Percentiles rank a stretch among this genome's conserved stretches.
These are phyloP conservation scores for Tokudaia tokunoshimensis DNA, from an alignment of 2,797 vertebrate genomes.

Conservation along the genomic window DNA sequence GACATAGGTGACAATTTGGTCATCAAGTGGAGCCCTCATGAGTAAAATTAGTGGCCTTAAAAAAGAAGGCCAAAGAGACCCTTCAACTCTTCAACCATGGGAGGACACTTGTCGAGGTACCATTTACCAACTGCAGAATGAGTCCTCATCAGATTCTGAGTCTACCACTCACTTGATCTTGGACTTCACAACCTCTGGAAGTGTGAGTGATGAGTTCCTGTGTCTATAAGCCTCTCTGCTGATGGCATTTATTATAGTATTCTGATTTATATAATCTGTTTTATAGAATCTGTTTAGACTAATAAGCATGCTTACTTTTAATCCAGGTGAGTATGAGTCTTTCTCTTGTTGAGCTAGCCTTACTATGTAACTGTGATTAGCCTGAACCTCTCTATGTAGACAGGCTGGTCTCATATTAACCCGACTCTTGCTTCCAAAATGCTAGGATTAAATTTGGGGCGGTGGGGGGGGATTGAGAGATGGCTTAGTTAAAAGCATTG, in stretches of 20 bases:
- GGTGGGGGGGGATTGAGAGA: neutral
- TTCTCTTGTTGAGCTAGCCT: neutral
- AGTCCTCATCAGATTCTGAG: neutral
- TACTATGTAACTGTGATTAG: neutral
- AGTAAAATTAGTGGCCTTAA: neutral
- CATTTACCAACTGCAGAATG: neutral
- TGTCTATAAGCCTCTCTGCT: neutral
- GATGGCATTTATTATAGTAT: neutral
- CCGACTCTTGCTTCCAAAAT: neutral
- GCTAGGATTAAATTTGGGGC: neutral
- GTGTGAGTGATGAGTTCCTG: neutral
- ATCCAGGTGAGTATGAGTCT: conserved; percentile 6
- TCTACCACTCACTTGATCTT: neutral
- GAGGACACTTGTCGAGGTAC: neutral
- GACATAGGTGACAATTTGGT: neutral
- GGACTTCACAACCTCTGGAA: neutral
- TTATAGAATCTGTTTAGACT: neutral
- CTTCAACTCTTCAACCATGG: neutral
- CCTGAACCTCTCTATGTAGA: neutral
- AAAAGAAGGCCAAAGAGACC: neutral
- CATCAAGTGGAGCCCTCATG: neutral
- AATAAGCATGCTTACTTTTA: neutral
- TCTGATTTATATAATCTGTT: no score
- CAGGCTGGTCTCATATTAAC: neutral
- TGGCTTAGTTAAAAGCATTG: neutral